Conservation (phyloP, 2,888 invertebrate species). For the Linyphia triangularis region DNA sequence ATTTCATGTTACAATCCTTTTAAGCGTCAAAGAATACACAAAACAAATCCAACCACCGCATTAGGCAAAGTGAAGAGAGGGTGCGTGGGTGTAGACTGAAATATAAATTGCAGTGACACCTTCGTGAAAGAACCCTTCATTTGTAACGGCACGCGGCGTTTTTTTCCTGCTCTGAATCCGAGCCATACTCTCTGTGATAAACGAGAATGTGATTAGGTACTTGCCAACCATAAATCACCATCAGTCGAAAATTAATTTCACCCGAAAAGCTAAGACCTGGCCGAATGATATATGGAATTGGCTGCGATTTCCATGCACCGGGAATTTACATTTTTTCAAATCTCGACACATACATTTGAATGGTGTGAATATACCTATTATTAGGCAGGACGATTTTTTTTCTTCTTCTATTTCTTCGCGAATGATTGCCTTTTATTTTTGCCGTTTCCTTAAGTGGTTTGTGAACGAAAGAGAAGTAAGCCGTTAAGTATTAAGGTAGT, state of each 20-base stretch:
- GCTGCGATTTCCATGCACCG: not conserved
- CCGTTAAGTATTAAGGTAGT: not conserved
- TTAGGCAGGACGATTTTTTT: not conserved
- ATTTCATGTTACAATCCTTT: too few relatives aligned
- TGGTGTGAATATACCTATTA: not conserved
- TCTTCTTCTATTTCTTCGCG: not conserved
- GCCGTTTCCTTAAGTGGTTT: not conserved
- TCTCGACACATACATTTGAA: not conserved
- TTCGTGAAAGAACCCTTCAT: not conserved
- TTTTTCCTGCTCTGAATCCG: not conserved
- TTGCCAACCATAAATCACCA: constrained; percentile 3
- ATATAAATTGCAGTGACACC: constrained; percentile 22
- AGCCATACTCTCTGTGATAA: not conserved
- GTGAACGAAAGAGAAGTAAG: not conserved
- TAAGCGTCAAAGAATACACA: too few relatives aligned
- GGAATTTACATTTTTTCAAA: not conserved
- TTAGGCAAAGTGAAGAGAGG: not conserved
- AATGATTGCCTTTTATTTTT: not conserved
- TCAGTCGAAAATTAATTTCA: constrained; percentile 24
- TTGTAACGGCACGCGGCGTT: constrained; percentile 7
- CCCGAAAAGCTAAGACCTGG: not conserved
- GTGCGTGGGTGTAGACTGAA: not conserved
- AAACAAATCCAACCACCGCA: not conserved
- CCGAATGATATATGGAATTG: constrained; percentile 9
- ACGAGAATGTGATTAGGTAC: not conserved